A percentile compares a stretch with the other conserved stretches of the same genome.
phyloP scores from a whole-genome alignment of 2,113 vertebrate genomes.

The Phyllopteryx taeniolatus region DNA sequence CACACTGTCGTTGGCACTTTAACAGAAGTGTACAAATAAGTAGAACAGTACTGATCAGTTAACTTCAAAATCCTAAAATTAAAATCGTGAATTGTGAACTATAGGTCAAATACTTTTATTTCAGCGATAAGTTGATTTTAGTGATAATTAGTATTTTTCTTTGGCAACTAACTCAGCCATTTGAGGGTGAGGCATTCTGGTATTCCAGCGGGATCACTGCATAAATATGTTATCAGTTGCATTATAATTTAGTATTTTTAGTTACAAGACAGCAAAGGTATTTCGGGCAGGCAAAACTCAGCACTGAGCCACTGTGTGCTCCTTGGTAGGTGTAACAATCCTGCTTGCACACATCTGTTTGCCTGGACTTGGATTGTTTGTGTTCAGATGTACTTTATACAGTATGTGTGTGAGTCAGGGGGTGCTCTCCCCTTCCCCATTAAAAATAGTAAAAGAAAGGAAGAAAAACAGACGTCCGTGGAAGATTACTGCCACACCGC shows the following conservation, averaged over 20 bases:
- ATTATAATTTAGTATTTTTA: conserved; percentile 8
- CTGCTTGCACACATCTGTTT: not conserved
- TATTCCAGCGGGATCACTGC: conserved; percentile 41
- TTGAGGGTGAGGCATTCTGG: conserved; percentile 36
- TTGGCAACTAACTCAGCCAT: not conserved
- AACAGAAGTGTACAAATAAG: not conserved
- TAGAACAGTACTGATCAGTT: too few relatives aligned
- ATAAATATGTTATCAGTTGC: conserved; percentile 64
- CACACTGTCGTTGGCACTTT: not conserved
- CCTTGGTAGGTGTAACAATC: conserved; percentile 53
- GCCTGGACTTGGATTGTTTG: conserved; percentile 6
- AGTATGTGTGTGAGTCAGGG: conserved; percentile 3
- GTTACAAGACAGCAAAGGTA: not conserved
- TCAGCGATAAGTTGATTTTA: not conserved
- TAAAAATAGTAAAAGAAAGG: conserved; percentile 23
- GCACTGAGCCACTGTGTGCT: not conserved
- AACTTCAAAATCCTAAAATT: not conserved
- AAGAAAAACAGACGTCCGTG: conserved; percentile 51
- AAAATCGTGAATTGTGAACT: not conserved
- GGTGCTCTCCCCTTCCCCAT: not conserved
- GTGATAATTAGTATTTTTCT: not conserved
- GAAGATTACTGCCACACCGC: conserved; percentile 75
- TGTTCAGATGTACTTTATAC: not conserved
- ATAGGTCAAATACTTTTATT: not conserved
- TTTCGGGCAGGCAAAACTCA: not conserved